Conservation (phyloP, 2,797 vertebrate genomes). For the Chelon auratus region DNA sequence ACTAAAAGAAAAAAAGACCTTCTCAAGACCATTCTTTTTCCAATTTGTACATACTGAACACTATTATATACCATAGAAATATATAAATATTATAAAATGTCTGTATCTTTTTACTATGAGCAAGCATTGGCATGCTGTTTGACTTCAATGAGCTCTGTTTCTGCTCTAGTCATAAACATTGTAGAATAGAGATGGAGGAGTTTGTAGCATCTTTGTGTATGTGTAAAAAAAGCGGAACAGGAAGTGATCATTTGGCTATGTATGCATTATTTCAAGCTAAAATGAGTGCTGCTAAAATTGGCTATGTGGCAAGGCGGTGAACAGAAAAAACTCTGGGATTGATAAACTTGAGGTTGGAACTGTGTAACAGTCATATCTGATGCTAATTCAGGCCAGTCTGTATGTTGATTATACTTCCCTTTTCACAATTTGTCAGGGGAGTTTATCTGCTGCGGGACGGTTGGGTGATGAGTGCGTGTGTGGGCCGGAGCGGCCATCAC, state of each 20-base stretch:
- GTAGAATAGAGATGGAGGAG: slow-evolving; percentile 40
- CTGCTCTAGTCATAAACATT: slow-evolving; percentile 58
- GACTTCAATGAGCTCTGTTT: slow-evolving; percentile 67
- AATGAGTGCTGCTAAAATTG: slow-evolving; percentile 46
- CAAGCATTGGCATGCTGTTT: slow-evolving; percentile 80
- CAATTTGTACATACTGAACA: slow-evolving; percentile 79
- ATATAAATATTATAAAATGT: slow-evolving; percentile 86
- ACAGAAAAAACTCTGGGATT: slow-evolving; percentile 62
- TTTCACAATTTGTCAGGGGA: slow-evolving; percentile 52
- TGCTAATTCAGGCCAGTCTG: slow-evolving; percentile 63
- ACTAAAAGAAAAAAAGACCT: slow-evolving; percentile 52
- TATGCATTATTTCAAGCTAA: slow-evolving; percentile 26
- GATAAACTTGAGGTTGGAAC: slow-evolving; percentile 70
- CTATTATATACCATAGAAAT: slow-evolving; percentile 85
- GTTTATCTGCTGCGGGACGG: slow-evolving; percentile 45
- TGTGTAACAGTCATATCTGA: slow-evolving; percentile 83
- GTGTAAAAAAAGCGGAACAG: slow-evolving; percentile 38
- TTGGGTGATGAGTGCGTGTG: slow-evolving; percentile 32
- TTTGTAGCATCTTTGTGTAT: slow-evolving; percentile 48
- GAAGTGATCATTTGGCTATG: slow-evolving; percentile 50
- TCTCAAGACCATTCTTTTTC: slow-evolving; percentile 56
- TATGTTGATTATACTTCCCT: slow-evolving; percentile 54
- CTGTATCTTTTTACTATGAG: slow-evolving; percentile 61
- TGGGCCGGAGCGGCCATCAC: slow-evolving; percentile 70
- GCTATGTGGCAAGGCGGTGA: slow-evolving; percentile 62